These are phyloP conservation scores for Lordiphosa andalusiaca DNA, from an alignment of 2,888 invertebrate genomes.

Conservation along the genomic window DNA sequence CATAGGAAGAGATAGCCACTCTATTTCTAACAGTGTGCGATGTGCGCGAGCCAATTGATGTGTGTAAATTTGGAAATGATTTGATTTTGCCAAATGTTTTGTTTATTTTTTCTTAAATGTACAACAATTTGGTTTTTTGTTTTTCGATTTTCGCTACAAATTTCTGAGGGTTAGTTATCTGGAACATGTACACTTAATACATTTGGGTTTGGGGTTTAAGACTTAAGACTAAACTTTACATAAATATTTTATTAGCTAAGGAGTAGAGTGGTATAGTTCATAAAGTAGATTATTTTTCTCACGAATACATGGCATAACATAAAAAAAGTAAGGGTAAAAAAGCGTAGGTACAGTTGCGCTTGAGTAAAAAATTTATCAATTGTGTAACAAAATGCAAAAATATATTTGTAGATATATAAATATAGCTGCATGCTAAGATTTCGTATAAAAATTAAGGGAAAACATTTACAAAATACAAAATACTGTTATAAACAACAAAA, in stretches of 20 bases:
- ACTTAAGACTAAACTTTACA: slow-evolving; percentile 53
- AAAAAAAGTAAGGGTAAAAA: slow-evolving; percentile 5
- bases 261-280: slow-evolving; percentile 23
- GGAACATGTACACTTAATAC: slow-evolving; percentile 56
- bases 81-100: slow-evolving; percentile 32
- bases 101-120: slow-evolving; percentile 35
- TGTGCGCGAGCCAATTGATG: slow-evolving; percentile 38
- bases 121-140: slow-evolving; percentile 31
- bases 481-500: slow-evolving; percentile 54
- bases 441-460: slow-evolving; percentile 28
- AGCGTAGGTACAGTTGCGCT: slow-evolving; percentile 24
- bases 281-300: slow-evolving; percentile 24
- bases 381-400: slow-evolving; percentile 62
- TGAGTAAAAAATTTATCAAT: slow-evolving; percentile 24
- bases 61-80: slow-evolving; percentile 27
- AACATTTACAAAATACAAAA: slow-evolving; percentile 67
- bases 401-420: slow-evolving; percentile 8
- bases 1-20: slow-evolving; percentile 3
- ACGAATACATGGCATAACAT: slow-evolving; percentile 14
- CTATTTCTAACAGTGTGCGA: slow-evolving; percentile 13
- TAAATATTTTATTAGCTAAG: slow-evolving; percentile 36
- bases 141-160: slow-evolving; percentile 24
- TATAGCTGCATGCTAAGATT: slow-evolving; percentile 2
- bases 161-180: slow-evolving; percentile 59
- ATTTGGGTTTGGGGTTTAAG: slow-evolving; percentile 51